Conservation (phyloP, 2,888 invertebrate genomes). For the Diplazon laetatorius region DNA sequence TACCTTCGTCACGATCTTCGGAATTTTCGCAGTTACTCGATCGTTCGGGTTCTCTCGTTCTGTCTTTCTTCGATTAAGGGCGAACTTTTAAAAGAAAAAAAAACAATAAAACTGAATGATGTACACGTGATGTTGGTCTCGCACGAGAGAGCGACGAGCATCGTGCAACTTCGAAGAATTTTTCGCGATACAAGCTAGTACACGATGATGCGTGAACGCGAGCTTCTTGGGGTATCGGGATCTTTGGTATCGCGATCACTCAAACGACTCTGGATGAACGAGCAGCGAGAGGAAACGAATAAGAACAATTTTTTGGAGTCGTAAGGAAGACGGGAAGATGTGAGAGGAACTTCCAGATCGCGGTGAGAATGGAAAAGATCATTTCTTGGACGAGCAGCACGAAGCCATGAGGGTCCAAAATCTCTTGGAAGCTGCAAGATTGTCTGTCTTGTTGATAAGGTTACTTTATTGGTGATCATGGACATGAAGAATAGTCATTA, state of each 20-base stretch:
- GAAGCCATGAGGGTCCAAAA: slow-evolving; percentile 63
- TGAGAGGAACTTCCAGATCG: slow-evolving; percentile 8
- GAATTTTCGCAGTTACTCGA: slow-evolving; percentile 23
- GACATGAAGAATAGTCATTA: neutral
- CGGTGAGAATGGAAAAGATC: slow-evolving; percentile 58
- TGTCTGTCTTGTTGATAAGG: neutral
- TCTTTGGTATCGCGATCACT: slow-evolving; percentile 46
- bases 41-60: neutral
- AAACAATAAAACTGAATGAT: slow-evolving; percentile 64
- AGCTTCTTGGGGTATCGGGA: slow-evolving; percentile 49
- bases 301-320: slow-evolving; percentile 47
- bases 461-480: neutral
- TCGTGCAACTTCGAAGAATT: slow-evolving; percentile 70
- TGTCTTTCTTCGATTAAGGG: neutral
- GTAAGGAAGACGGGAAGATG: slow-evolving; percentile 41
- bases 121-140: neutral
- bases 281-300: slow-evolving; percentile 42
- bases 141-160: slow-evolving; percentile 38
- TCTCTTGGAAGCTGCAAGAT: neutral
- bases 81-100: slow-evolving; percentile 71
- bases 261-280: slow-evolving; percentile 34
- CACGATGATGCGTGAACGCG: slow-evolving; percentile 64
- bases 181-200: slow-evolving; percentile 72
- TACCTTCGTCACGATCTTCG: slow-evolving; percentile 21
- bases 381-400: slow-evolving; percentile 59